These are phyloP conservation scores for Piprites chloris DNA, from an alignment of 2,113 vertebrate genomes.

Conservation along the genomic window DNA sequence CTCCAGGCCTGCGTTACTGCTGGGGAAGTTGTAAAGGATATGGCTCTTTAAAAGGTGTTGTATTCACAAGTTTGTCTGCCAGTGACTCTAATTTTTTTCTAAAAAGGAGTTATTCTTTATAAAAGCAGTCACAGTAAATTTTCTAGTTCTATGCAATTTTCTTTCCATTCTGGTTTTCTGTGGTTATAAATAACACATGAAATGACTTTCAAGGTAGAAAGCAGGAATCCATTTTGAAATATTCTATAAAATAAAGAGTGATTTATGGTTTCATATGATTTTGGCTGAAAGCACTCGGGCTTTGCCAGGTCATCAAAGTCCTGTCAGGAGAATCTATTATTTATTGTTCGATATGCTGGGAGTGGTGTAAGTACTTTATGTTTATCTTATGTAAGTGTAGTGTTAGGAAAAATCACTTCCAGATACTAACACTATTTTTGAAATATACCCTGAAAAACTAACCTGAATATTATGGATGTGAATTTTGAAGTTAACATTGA, in stretches of 20 bases:
- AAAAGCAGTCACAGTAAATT: conserved; percentile 76
- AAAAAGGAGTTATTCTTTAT: conserved; percentile 71
- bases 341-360: conserved; percentile 79
- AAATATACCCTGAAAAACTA: conserved; percentile 22
- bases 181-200: conserved; percentile 85
- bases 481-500: background rate
- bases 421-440: conserved; percentile 56
- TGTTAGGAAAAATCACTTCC: conserved; percentile 73
- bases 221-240: conserved; percentile 84
- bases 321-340: conserved; percentile 82
- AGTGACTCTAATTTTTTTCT: conserved; percentile 58
- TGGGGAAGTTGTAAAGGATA: background rate
- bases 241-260: conserved; percentile 85
- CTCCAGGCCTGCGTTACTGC: background rate
- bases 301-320: conserved; percentile 86
- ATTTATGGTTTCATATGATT: conserved; percentile 88
- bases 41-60: conserved; percentile 39
- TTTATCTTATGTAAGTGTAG: conserved; percentile 83
- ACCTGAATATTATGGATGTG: background rate
- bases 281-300: conserved; percentile 82
- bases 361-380: conserved; percentile 78
- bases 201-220: conserved; percentile 88
- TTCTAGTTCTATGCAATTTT: conserved; percentile 76
- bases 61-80: conserved; percentile 48
- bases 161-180: conserved; percentile 73